phyloP scores from a whole-genome alignment of 2,888 invertebrate species.

The Erynnis tages region DNA sequence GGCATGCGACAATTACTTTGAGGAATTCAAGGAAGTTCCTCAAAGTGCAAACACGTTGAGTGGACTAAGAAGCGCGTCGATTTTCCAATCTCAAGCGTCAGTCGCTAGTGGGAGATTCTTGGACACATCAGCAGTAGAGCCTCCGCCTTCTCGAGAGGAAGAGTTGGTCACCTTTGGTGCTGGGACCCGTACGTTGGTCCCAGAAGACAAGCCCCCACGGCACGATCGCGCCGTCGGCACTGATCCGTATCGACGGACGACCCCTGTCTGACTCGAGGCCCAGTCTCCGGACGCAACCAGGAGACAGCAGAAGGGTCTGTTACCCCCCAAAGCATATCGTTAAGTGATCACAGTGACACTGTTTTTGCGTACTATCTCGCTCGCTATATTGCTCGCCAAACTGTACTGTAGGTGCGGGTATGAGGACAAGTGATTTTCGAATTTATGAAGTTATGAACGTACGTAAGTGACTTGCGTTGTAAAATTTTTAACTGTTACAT shows the following conservation, averaged over 20 bases:
- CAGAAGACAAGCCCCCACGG: slow-evolving; percentile 54
- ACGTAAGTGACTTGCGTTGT: slow-evolving; percentile 66
- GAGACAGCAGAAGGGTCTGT: slow-evolving; percentile 43
- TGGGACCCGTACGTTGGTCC: slow-evolving; percentile 65
- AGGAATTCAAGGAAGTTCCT: slow-evolving; percentile 77
- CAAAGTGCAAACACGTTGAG: slow-evolving; percentile 77
- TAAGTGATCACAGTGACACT: slow-evolving; percentile 68
- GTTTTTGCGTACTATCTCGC: slow-evolving; percentile 54
- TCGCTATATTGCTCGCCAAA: slow-evolving; percentile 38
- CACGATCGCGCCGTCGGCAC: slow-evolving; percentile 75
- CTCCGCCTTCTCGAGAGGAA: slow-evolving; percentile 84
- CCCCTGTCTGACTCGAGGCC: slow-evolving; percentile 75
- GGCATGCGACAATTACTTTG: slow-evolving; percentile 82
- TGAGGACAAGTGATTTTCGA: slow-evolving; percentile 58
- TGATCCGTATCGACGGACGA: slow-evolving; percentile 81
- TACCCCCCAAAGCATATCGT: slow-evolving; percentile 73
- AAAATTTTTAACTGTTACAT: slow-evolving; percentile 72
- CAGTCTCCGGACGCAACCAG: slow-evolving; percentile 13
- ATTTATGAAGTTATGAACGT: slow-evolving; percentile 55
- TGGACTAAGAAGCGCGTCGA: slow-evolving; percentile 71
- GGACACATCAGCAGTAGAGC: slow-evolving; percentile 84
- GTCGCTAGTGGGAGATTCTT: slow-evolving; percentile 87
- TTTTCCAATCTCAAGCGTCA: slow-evolving; percentile 78
- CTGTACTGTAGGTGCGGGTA: slow-evolving; percentile 46
- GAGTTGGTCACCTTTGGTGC: slow-evolving; percentile 87